Evolutionary conservation across 1,140 invertebrate species (phyloP), one percentile per base, ranked within the genome.

Genomic region (Leptinotarsa defecta): DNA sequence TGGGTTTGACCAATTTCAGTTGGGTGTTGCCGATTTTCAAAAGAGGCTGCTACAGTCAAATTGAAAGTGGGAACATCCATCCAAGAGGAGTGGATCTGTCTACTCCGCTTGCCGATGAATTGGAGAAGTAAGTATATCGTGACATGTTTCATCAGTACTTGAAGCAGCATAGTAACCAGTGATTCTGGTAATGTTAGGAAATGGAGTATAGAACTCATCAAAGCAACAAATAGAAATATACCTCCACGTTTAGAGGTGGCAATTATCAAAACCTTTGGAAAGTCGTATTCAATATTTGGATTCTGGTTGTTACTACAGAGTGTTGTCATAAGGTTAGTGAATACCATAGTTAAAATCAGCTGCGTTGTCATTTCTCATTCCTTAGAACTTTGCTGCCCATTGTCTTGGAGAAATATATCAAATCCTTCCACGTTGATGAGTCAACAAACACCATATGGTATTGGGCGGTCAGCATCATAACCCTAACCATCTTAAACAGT

Each of bases 401-500:
- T 20, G 24, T 70, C 17, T n/a, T 49, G 17, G n/a, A n/a, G 17
- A 48, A 49, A n/a, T 48, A 52, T 19, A 52, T 52, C 19, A 57
- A 52, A 49, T 20, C 8, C 19, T 20, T 52, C 20, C 34, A 52
- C 5, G 48, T 57, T 4, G n/a, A 24, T 8, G 22, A 13, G 20
- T 19, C 68, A 4, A 15, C 52, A 15, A 57, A 57, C 13, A 19
- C 52, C 4, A 52, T 48, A 13, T 71, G 49, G 70, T 19, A 43
- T n/a, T 27, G 22, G n/a, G 49, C 43, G 13, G 11, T 62, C 17
- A 52, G 49, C 6, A 27, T 62, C 17, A 62, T 71, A 17, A 4
- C 48, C 13, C 57, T 71, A 62, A 49, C 22, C 13, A 48, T 62
- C 17, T 15, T 62, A 61, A 62, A 62, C 19, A 88, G 87, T 0